These are phyloP conservation scores for Mythimna albipuncta DNA, from an alignment of 2,888 invertebrate species.

Conservation along the genomic window DNA sequence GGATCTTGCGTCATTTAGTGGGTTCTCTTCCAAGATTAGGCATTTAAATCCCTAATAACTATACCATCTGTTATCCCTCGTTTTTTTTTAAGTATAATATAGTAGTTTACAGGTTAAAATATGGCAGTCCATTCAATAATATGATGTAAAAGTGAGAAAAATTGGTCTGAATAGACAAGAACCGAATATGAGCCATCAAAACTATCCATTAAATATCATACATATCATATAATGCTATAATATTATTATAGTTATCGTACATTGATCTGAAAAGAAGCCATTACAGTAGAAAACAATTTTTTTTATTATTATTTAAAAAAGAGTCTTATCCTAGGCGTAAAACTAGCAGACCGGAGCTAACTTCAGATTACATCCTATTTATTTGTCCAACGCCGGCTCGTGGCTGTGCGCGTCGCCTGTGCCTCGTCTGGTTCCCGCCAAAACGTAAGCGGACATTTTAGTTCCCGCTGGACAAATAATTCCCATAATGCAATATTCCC, in stretches of 20 bases:
- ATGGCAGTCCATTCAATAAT: constrained; percentile 88
- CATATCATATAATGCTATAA: constrained; percentile 75
- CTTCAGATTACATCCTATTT: constrained; percentile 71
- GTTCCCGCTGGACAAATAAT: constrained; percentile 75
- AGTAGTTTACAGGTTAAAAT: constrained; percentile 82
- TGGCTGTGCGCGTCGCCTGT: constrained; percentile 43
- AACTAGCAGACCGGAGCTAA: constrained; percentile 86
- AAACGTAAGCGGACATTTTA: constrained; percentile 61
- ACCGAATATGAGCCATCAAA: constrained; percentile 77
- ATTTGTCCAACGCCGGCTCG: constrained; percentile 73
- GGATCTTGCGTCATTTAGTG: constrained; percentile 35
- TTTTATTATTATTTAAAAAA: constrained; percentile 75
- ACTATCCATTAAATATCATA: constrained; percentile 81
- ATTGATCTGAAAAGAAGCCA: constrained; percentile 87
- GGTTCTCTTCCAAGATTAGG: constrained; percentile 54
- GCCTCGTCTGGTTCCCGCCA: constrained; percentile 60
- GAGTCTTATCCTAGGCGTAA: constrained; percentile 84
- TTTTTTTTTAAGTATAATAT: constrained; percentile 67
- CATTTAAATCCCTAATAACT: constrained; percentile 52
- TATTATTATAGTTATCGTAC: constrained; percentile 77
- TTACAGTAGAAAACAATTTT: constrained; percentile 86
- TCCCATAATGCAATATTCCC: constrained; percentile 72
- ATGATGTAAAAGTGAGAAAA: constrained; percentile 87
- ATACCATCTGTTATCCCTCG: constrained; percentile 55
- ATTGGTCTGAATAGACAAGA: constrained; percentile 87